These are phyloP conservation scores for Chromoteleia sp. DNA, from an alignment of 2,888 invertebrate genomes.

Conservation along the genomic window DNA sequence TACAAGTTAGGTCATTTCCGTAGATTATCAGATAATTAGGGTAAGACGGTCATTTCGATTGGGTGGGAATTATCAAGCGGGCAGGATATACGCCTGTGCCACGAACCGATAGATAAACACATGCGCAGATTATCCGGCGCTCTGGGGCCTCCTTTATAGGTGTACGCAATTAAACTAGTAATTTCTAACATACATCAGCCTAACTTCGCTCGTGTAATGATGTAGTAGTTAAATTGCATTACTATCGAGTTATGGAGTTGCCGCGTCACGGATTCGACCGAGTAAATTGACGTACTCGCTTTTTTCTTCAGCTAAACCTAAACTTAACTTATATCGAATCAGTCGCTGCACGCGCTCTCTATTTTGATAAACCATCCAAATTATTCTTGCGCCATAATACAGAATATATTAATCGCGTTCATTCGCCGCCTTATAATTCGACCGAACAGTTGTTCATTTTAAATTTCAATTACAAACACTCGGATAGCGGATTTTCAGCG, in stretches of 20 bases:
- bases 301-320: constrained; percentile 33
- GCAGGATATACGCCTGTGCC: constrained; percentile 71
- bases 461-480: no score
- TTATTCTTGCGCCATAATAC: not conserved
- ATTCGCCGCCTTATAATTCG: no score
- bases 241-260: constrained; percentile 81
- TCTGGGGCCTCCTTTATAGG: constrained; percentile 76
- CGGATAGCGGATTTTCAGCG: no score
- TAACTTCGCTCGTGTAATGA: constrained; percentile 81
- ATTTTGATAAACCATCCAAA: constrained; percentile 11
- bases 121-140: constrained; percentile 81
- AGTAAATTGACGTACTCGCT: constrained; percentile 45
- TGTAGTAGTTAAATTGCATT: constrained; percentile 84
- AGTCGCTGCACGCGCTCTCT: constrained; percentile 24
- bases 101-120: constrained; percentile 82
- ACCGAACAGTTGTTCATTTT: no score
- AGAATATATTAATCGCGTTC: constrained; percentile 7
- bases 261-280: constrained; percentile 75
- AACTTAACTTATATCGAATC: constrained; percentile 24
- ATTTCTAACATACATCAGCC: constrained; percentile 84
- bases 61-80: constrained; percentile 68
- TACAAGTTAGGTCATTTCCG: constrained; percentile 76
- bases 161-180: constrained; percentile 84
- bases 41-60: constrained; percentile 79
- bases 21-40: constrained; percentile 82